Conservation (phyloP, 1,140 invertebrate genomes). For the Aphis gossypii region DNA sequence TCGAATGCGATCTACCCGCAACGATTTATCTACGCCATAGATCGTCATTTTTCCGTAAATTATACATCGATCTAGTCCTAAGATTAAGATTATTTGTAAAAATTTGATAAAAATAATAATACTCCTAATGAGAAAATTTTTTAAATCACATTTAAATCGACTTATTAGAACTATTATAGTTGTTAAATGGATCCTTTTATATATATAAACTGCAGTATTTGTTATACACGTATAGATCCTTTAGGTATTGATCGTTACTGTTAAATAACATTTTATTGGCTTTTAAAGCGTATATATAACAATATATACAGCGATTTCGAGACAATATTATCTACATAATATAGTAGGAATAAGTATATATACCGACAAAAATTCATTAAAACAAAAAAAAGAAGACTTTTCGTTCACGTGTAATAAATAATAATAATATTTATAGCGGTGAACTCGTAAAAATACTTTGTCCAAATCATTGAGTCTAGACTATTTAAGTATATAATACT, state of each 20-base stretch:
- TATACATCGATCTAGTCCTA: neutral
- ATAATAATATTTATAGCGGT: neutral
- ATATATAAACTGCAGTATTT: too few species aligned
- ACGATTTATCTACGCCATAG: neutral
- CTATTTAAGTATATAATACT: neutral
- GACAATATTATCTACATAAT: neutral
- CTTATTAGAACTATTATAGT: neutral
- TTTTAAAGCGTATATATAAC: neutral
- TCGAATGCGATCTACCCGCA: neutral
- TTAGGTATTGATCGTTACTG: neutral
- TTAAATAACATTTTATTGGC: neutral
- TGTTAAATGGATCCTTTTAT: neutral
- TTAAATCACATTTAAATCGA: neutral
- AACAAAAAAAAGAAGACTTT: neutral
- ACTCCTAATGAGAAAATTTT: neutral
- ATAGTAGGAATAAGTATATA: neutral
- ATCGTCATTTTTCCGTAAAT: neutral
- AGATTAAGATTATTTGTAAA: neutral
- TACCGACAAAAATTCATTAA: neutral
- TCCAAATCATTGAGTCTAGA: neutral
- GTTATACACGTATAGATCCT: too few species aligned
- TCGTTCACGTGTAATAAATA: neutral
- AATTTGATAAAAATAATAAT: neutral
- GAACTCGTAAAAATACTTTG: conserved; percentile 1
- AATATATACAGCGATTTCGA: neutral